Percentiles rank a stretch among this genome's conserved stretches.
phyloP scores from a whole-genome alignment of 2,797 vertebrate species.

The Novumbra hubbsi region DNA sequence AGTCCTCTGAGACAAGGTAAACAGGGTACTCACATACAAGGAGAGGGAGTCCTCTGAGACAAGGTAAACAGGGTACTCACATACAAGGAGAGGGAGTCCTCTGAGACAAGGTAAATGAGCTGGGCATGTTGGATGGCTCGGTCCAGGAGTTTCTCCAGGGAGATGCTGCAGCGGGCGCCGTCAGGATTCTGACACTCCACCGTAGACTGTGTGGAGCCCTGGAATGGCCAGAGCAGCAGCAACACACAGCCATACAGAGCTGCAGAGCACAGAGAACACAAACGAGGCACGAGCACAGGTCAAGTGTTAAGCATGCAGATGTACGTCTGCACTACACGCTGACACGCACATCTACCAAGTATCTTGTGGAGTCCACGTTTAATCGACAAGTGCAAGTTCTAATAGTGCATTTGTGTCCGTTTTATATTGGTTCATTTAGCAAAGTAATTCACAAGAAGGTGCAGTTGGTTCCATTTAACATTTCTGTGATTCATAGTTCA shows the following conservation, averaged over 20 bases:
- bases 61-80: constrained; percentile 39
- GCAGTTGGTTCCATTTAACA: not conserved
- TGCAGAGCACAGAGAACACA: constrained; percentile 6
- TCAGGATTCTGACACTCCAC: constrained; percentile 30
- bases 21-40: no score
- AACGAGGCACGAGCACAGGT: not conserved
- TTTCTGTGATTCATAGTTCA: not conserved
- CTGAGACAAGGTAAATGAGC: constrained; percentile 48
- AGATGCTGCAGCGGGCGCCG: constrained; percentile 36
- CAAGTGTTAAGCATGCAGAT: not conserved
- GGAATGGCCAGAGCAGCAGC: constrained; percentile 35
- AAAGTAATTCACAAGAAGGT: not conserved
- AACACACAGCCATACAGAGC: constrained; percentile 38
- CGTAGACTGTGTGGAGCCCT: constrained; percentile 19
- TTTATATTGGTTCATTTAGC: not conserved
- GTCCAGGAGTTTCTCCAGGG: constrained; percentile 54
- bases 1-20: no score
- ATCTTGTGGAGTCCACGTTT: not conserved
- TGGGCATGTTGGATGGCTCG: constrained; percentile 51
- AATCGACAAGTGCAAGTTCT: not conserved
- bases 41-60: no score
- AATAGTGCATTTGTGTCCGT: not conserved
- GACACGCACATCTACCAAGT: not conserved
- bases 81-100: constrained; percentile 49
- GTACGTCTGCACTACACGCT: not conserved